Percentiles rank a stretch among this genome's conserved stretches.
phyloP scores from a whole-genome alignment of 1,140 invertebrate species.

The Scylla paramamosain region DNA sequence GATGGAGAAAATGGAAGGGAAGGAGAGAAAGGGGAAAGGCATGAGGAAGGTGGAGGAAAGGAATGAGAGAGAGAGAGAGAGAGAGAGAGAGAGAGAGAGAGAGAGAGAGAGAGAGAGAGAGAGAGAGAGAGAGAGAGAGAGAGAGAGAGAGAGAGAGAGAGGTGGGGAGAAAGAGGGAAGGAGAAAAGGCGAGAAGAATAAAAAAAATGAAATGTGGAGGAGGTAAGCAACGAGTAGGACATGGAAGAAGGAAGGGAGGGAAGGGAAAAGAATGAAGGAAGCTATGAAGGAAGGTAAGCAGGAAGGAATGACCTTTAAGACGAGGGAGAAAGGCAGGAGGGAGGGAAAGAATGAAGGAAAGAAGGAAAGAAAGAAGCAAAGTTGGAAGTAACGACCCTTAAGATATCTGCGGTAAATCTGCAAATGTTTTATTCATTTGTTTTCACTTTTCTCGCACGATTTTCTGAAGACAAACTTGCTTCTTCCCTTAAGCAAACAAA shows the following conservation, averaged over 20 bases:
- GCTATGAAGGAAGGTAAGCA: too few species aligned
- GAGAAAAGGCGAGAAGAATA: not conserved
- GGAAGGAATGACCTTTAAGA: too few species aligned
- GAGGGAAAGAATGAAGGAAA: slow-evolving; percentile 1
- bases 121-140: slow-evolving; percentile 1
- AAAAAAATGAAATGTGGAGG: not conserved
- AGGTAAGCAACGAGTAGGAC: not conserved
- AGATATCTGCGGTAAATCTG: too few species aligned
- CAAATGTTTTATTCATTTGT: too few species aligned
- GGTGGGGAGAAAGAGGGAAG: not conserved
- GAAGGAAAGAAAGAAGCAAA: not conserved
- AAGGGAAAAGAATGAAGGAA: not conserved
- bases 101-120: not conserved
- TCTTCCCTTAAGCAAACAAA: too few species aligned
- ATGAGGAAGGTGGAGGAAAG: not conserved
- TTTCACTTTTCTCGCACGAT: too few species aligned
- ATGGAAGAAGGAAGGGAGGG: not conserved
- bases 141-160: not conserved
- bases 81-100: not conserved
- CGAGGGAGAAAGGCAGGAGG: too few species aligned
- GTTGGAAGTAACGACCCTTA: too few species aligned
- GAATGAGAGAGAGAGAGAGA: not conserved
- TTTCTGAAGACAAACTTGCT: too few species aligned
- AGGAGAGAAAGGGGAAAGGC: not conserved
- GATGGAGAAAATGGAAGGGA: not conserved